Evolutionary conservation across 2,797 vertebrate species (phyloP).

Genomic region (Pangasius mekongensis): DNA sequence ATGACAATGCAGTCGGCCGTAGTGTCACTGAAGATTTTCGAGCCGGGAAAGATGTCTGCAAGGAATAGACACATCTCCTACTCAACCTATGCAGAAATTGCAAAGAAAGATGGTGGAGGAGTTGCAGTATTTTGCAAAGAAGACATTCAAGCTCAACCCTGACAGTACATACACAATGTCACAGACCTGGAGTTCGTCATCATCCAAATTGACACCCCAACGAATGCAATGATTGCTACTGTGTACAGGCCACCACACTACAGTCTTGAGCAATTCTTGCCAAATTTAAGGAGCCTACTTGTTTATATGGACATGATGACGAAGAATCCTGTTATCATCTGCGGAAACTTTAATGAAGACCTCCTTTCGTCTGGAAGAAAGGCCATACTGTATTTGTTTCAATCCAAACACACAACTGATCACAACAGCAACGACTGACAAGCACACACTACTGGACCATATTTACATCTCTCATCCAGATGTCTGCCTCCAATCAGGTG

Average conservation of each 20-base stretch:
- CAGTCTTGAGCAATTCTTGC: not conserved
- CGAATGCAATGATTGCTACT: not conserved
- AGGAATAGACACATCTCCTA: slow-evolving; percentile 10
- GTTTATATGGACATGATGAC: not conserved
- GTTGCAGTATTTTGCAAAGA: not conserved
- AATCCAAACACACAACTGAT: not conserved
- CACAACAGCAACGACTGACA: slow-evolving; percentile 2
- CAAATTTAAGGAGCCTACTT: not conserved
- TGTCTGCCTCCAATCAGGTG: slow-evolving; percentile 7
- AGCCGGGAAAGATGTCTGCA: slow-evolving; percentile 10
- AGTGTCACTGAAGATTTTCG: not conserved
- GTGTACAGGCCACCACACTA: slow-evolving; percentile 34
- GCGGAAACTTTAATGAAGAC: not conserved
- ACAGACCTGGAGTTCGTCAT: slow-evolving; percentile 21
- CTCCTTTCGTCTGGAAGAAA: not conserved
- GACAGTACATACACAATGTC: not conserved
- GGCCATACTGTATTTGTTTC: not conserved
- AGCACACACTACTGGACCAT: slow-evolving; percentile 42
- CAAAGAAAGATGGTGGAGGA: not conserved
- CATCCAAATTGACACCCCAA: not conserved
- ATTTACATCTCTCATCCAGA: slow-evolving; percentile 41
- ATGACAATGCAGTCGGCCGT: not conserved
- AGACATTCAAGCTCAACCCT: not conserved
- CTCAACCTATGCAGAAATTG: not conserved
- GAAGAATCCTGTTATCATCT: not conserved